Conservation (phyloP, 2,797 vertebrate genomes). For the Hafferia zeledoni region DNA sequence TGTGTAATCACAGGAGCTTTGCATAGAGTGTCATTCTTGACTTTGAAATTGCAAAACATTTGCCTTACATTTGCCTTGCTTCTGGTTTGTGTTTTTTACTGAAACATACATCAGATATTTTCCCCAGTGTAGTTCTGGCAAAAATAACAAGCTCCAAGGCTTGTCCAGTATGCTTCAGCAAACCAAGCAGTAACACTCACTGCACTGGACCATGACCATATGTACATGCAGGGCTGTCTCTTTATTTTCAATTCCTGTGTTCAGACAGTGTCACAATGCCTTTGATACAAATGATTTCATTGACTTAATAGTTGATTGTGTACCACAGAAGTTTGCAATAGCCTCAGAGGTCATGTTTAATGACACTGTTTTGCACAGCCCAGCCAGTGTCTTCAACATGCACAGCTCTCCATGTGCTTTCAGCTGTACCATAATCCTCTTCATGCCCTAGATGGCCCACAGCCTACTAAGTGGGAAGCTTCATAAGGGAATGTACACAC, state of each 20-base stretch:
- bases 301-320: constrained; percentile 57
- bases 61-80: not conserved
- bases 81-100: not conserved
- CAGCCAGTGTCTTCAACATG: not conserved
- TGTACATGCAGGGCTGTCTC: not conserved
- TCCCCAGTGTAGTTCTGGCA: not conserved
- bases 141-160: not conserved
- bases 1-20: not conserved
- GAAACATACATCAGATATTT: not conserved
- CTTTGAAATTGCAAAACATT: not conserved
- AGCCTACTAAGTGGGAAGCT: not conserved
- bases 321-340: not conserved
- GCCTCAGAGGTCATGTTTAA: not conserved
- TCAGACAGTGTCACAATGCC: constrained; percentile 24
- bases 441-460: not conserved
- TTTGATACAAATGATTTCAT: constrained; percentile 60
- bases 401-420: not conserved
- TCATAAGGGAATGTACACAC: not conserved
- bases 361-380: not conserved
- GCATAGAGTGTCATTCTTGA: not conserved
- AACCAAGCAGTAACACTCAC: not conserved
- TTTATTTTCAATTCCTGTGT: not conserved
- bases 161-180: not conserved
- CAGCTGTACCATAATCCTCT: not conserved
- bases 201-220: constrained; percentile 16